A percentile compares a stretch with the other conserved stretches of the same genome.
phyloP scores from a whole-genome alignment of 2,888 invertebrate genomes.

The Caenorhabditis sp. region DNA sequence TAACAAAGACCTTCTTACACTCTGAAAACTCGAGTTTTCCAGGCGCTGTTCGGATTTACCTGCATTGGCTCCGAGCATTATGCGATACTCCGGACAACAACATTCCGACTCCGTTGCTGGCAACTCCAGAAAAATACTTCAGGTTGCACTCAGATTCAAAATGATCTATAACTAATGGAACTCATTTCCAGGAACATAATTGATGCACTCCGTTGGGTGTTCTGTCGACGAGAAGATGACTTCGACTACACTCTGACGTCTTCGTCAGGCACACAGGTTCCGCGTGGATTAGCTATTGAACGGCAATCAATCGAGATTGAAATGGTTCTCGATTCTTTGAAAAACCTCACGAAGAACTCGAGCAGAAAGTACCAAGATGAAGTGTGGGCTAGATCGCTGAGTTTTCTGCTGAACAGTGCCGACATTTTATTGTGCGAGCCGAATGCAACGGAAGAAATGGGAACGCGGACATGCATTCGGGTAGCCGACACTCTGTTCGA shows the following conservation, averaged over 20 bases:
- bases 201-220: conserved; percentile 77
- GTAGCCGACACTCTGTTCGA: conserved; percentile 79
- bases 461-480: conserved; percentile 73
- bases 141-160: conserved; percentile 27
- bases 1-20: conserved; percentile 36
- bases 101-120: conserved; percentile 71
- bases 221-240: conserved; percentile 70
- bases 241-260: conserved; percentile 28
- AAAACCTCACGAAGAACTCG: conserved; percentile 65
- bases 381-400: conserved; percentile 78
- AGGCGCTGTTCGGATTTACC: conserved; percentile 70
- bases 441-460: conserved; percentile 75
- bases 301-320: conserved; percentile 72
- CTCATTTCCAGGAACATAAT: conserved; percentile 73
- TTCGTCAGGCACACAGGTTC: conserved; percentile 42
- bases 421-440: conserved; percentile 76
- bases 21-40: conserved; percentile 9
- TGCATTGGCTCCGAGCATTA: conserved; percentile 72
- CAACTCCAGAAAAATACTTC: conserved; percentile 76
- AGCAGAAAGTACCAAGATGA: conserved; percentile 73
- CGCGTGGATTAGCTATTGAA: conserved; percentile 68
- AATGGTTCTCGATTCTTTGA: conserved; percentile 66
- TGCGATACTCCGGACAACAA: conserved; percentile 70
- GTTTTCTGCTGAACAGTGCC: conserved; percentile 76
- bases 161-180: not conserved